These are phyloP conservation scores for Neoarius graeffei DNA, from an alignment of 2,113 vertebrate species.

Conservation along the genomic window DNA sequence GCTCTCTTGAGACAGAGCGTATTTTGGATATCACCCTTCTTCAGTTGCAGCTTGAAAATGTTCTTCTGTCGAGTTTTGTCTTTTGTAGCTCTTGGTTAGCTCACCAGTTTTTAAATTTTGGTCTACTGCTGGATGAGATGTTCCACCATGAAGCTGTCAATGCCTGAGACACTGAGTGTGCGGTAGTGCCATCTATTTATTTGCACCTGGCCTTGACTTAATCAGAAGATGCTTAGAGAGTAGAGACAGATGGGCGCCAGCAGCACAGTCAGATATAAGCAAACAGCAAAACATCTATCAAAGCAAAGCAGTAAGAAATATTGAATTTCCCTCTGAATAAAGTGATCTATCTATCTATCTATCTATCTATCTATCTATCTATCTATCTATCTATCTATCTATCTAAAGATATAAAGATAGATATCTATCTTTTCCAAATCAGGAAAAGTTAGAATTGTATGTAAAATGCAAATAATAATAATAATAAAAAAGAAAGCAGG, in stretches of 20 bases:
- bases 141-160: background rate
- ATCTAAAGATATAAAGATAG: too few species aligned
- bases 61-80: background rate
- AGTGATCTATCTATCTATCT: too few species aligned
- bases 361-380: too few species aligned
- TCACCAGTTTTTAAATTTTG: background rate
- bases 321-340: background rate
- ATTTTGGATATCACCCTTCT: background rate
- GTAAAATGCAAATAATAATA: too few species aligned
- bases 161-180: background rate
- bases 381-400: background rate
- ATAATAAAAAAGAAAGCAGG: too few species aligned
- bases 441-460: too few species aligned
- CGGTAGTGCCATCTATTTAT: background rate
- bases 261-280: background rate
- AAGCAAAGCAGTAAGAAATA: background rate
- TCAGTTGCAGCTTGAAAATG: too few species aligned
- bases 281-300: background rate
- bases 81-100: background rate
- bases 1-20: background rate
- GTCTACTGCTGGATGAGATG: background rate
- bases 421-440: too few species aligned
- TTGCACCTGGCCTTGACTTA: background rate
- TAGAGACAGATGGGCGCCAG: background rate
- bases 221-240: background rate